phyloP scores from a whole-genome alignment of 2,113 vertebrate species.

The Penelope pileata region DNA sequence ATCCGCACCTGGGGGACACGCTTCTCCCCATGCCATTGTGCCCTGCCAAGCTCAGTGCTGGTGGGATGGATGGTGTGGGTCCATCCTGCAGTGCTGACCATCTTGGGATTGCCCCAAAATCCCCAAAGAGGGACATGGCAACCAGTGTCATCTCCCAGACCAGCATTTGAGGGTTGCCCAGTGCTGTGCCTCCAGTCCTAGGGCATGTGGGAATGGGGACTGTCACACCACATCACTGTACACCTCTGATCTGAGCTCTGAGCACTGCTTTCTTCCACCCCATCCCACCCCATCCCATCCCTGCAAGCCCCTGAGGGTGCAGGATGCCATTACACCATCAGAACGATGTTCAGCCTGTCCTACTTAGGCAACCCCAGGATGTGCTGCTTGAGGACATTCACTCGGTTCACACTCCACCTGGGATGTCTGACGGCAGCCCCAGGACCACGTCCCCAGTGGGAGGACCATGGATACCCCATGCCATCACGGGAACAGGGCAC shows the following conservation, averaged over 20 bases:
- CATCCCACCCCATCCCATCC: not conserved
- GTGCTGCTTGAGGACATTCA: not conserved
- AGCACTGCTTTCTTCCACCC: not conserved
- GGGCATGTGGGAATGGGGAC: not conserved
- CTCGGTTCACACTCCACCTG: not conserved
- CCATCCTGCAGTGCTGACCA: fast-evolving
- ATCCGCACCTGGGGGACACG: fast-evolving
- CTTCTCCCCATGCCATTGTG: not conserved
- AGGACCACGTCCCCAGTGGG: not conserved
- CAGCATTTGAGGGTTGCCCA: no score
- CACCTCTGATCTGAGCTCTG: not conserved
- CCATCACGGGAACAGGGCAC: not conserved
- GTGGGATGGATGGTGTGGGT: not conserved
- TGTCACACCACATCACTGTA: fast-evolving
- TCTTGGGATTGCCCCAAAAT: not conserved
- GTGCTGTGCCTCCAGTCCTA: not conserved
- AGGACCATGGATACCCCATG: not conserved
- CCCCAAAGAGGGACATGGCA: not conserved
- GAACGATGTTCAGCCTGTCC: not conserved
- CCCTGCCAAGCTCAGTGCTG: not conserved
- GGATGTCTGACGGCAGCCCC: not conserved
- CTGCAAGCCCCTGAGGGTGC: not conserved
- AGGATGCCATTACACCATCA: not conserved
- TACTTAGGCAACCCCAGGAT: not conserved
- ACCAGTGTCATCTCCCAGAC: not conserved